Conservation (phyloP, 2,113 vertebrate species). For the Paradoxurus hermaphroditus region DNA sequence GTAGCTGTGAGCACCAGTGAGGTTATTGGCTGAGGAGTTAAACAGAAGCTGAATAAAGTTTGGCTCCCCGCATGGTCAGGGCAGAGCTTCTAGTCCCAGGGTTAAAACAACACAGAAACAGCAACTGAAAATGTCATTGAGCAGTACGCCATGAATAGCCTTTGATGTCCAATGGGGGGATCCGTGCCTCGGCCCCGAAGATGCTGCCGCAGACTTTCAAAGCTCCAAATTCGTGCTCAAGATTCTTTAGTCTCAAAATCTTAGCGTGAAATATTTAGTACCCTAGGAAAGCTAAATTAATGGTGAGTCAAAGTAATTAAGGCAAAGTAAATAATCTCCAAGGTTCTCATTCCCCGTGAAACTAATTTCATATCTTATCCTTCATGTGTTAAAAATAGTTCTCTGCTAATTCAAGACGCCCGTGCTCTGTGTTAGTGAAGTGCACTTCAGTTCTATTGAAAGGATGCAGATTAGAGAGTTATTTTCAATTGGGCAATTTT, state of each 20-base stretch:
- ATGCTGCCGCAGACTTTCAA: background rate
- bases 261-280: constrained; percentile 79
- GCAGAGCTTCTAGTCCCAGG: background rate
- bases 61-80: background rate
- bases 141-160: background rate
- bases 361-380: constrained; percentile 85
- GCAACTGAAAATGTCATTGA: background rate
- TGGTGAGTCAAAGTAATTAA: constrained; percentile 86
- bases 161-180: background rate
- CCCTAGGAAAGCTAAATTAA: constrained; percentile 81
- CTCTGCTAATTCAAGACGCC: constrained; percentile 84
- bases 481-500: constrained; percentile 75
- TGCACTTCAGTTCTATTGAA: constrained; percentile 82
- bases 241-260: constrained; percentile 55
- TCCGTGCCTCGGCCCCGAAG: background rate
- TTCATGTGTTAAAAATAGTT: constrained; percentile 87
- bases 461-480: constrained; percentile 81
- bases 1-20: background rate
- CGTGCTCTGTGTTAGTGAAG: constrained; percentile 80
- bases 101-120: background rate
- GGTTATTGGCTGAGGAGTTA: background rate
- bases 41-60: constrained; percentile 47
- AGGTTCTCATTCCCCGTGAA: constrained; percentile 86
- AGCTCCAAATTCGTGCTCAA: constrained; percentile 34
- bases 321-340: constrained; percentile 85